These are phyloP conservation scores for Brachionus rubens DNA, from an alignment of 1,140 invertebrate species.

Conservation along the genomic window DNA sequence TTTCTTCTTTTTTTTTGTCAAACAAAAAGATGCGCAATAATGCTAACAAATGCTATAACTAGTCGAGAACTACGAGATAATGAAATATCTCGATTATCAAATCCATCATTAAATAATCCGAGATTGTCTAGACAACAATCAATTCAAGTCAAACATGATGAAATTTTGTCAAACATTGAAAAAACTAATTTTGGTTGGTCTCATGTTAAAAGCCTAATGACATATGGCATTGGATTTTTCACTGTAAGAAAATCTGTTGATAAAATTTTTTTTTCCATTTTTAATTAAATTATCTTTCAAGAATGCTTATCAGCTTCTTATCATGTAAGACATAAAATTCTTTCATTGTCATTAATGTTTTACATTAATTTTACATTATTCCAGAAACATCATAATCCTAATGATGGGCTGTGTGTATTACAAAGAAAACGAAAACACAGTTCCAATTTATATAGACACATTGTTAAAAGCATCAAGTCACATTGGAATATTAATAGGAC, in stretches of 20 bases:
- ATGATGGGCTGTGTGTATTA: constrained; percentile 46
- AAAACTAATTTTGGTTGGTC: constrained; percentile 30
- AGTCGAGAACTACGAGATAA: no score
- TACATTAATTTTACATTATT: not conserved
- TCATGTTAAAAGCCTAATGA: not conserved
- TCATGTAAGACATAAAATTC: not conserved
- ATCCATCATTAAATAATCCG: not conserved
- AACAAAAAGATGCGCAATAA: no score
- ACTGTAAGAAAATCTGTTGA: not conserved
- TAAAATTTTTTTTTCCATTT: not conserved
- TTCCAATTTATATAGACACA: constrained; percentile 26
- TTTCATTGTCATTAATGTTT: not conserved
- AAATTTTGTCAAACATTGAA: constrained; percentile 4
- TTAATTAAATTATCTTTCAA: no score
- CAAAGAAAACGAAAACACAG: not conserved
- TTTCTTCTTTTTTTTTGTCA: no score
- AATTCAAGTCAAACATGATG: not conserved
- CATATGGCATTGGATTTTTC: constrained; percentile 37
- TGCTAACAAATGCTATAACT: no score
- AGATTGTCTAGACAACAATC: not conserved
- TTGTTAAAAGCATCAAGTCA: constrained; percentile 28
- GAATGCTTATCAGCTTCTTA: constrained; percentile 39
- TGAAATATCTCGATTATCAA: no score
- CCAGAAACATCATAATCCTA: constrained; percentile 33
- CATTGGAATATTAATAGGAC: constrained; percentile 36